Evolutionary conservation across 2,113 vertebrate genomes (phyloP).

Genomic region (Lathamus discolor): DNA sequence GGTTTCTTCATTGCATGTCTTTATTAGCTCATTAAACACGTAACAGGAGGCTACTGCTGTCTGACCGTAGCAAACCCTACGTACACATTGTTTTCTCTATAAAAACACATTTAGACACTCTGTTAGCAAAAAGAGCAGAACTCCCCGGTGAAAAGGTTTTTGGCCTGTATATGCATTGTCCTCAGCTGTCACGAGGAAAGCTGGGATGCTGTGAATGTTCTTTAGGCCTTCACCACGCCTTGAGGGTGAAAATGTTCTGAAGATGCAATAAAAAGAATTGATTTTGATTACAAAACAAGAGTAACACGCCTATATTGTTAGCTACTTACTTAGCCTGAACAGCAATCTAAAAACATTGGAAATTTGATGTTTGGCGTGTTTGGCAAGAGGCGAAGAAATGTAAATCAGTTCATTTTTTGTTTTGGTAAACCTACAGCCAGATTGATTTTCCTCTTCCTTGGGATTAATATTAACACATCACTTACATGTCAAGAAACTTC

Average conservation of each 20-base stretch:
- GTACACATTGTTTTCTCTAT: background rate
- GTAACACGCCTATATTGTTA: background rate
- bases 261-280: background rate
- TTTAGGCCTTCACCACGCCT: background rate
- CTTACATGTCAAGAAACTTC: background rate
- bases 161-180: rapidly evolving
- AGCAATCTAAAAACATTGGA: background rate
- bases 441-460: background rate
- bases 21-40: background rate
- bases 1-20: background rate
- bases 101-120: background rate
- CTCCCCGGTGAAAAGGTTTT: background rate
- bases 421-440: background rate
- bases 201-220: background rate
- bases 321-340: background rate
- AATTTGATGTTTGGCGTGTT: background rate
- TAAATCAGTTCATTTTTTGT: background rate
- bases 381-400: background rate
- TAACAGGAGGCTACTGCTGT: conserved; percentile 7
- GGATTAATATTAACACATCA: background rate
- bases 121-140: background rate
- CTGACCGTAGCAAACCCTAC: background rate
- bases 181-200: background rate
- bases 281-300: background rate
- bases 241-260: background rate